Percentiles rank a stretch among this genome's conserved stretches.
phyloP scores from a whole-genome alignment of 2,113 vertebrate species.

The Menura novaehollandiae region DNA sequence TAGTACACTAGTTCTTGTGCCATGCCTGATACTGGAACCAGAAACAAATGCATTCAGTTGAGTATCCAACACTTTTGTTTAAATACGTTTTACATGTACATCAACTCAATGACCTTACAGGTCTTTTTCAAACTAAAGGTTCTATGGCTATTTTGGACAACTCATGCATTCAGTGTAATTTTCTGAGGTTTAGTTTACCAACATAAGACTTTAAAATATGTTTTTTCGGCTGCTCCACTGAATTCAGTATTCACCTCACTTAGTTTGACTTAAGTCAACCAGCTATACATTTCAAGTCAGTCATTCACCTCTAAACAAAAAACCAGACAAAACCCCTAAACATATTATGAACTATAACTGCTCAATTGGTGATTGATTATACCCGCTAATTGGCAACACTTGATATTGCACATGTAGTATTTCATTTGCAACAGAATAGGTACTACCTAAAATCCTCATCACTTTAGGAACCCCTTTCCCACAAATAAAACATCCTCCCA shows the following conservation, averaged over 20 bases:
- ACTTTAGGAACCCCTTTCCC: neutral
- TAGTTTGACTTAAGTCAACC: neutral
- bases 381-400: neutral
- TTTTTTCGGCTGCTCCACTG: neutral
- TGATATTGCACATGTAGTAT: neutral
- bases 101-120: neutral
- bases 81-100: neutral
- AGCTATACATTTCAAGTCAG: neutral
- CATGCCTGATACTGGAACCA: neutral
- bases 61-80: neutral
- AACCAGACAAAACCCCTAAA: neutral
- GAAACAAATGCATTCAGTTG: neutral
- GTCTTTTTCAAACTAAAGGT: neutral
- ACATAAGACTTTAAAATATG: neutral
- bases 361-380: neutral
- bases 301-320: neutral
- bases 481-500: neutral
- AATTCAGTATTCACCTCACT: neutral
- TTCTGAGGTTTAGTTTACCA: neutral
- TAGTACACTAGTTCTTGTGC: neutral
- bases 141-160: neutral
- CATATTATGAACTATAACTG: neutral
- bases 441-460: neutral
- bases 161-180: neutral
- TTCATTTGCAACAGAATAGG: neutral